A percentile compares a stretch with the other conserved stretches of the same genome.
Conservation (phyloP, 2,113 vertebrate genomes). For the Hirundichthys speculiger region DNA sequence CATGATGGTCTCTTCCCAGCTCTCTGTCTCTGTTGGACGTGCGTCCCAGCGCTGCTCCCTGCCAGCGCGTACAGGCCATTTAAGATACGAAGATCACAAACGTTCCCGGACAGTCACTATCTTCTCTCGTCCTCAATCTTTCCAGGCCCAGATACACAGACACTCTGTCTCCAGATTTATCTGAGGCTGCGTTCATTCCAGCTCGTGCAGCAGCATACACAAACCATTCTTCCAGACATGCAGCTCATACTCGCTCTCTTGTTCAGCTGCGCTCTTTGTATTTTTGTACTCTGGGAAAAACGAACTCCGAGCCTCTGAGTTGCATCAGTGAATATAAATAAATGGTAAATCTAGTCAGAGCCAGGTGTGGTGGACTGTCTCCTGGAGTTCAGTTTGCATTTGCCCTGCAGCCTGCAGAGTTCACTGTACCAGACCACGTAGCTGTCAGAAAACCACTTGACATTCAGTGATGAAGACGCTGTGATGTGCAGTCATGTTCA, state of each 20-base stretch:
- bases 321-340: background rate
- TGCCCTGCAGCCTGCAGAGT: background rate
- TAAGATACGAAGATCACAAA: background rate
- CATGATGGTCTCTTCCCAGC: background rate
- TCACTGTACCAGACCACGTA: background rate
- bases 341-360: background rate
- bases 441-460: slow-evolving; percentile 6
- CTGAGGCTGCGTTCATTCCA: background rate
- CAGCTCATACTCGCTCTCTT: background rate
- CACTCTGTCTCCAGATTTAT: slow-evolving; percentile 23
- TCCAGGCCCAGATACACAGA: slow-evolving; percentile 6
- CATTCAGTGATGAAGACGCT: slow-evolving; percentile 12
- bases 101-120: background rate
- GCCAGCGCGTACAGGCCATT: background rate
- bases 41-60: background rate
- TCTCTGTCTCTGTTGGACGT: slow-evolving; percentile 8
- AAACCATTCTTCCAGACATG: background rate
- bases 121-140: background rate
- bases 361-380: background rate
- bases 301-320: slow-evolving; percentile 17
- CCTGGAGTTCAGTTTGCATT: background rate
- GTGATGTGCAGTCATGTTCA: too few species aligned
- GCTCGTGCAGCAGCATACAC: slow-evolving; percentile 1
- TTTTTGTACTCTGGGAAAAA: slow-evolving; percentile 46
- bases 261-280: slow-evolving; percentile 15